phyloP scores from a whole-genome alignment of 2,888 invertebrate species.

The Abrostola triplasia region DNA sequence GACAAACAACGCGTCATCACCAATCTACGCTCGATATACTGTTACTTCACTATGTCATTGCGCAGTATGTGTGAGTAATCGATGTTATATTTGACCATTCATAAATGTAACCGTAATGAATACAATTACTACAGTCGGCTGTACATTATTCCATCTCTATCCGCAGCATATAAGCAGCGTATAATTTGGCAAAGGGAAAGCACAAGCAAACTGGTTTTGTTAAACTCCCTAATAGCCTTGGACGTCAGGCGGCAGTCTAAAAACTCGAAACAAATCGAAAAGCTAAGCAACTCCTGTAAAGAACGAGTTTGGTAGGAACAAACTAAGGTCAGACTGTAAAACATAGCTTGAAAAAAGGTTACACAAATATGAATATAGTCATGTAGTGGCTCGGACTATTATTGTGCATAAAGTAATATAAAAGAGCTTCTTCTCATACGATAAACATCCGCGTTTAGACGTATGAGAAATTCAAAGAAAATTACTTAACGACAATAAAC shows the following conservation, averaged over 20 bases:
- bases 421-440: conserved; percentile 17
- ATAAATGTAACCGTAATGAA: conserved; percentile 43
- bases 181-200: not conserved
- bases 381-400: not conserved
- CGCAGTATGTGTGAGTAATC: conserved; percentile 61
- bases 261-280: not conserved
- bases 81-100: conserved; percentile 59
- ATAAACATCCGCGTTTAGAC: conserved; percentile 4
- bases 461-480: conserved; percentile 28
- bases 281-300: conserved; percentile 3
- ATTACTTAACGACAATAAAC: conserved; percentile 39
- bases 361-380: not conserved
- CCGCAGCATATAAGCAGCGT: not conserved
- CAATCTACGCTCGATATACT: conserved; percentile 59
- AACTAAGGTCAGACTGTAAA: not conserved
- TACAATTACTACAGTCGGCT: conserved; percentile 3
- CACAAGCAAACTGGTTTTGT: not conserved
- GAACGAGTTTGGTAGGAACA: conserved; percentile 2
- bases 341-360: not conserved
- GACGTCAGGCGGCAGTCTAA: not conserved
- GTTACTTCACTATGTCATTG: conserved; percentile 68
- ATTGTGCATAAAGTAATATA: conserved; percentile 2
- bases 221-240: conserved; percentile 1
- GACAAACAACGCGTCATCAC: conserved; percentile 69
- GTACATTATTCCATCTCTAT: not conserved